phyloP scores from a whole-genome alignment of 2,113 vertebrate genomes.

The Polypterus bichir region DNA sequence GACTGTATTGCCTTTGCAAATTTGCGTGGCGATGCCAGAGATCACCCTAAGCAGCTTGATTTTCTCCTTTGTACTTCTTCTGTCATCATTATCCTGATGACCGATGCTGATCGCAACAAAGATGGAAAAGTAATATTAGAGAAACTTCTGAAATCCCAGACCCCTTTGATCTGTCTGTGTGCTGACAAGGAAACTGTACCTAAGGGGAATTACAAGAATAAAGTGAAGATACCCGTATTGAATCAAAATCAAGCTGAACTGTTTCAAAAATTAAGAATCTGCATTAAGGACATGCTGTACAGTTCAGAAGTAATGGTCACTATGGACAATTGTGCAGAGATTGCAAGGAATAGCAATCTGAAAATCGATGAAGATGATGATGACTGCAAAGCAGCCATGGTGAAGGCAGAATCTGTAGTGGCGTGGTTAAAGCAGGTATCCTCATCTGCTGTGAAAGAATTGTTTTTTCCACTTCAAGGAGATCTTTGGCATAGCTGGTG shows the following conservation, averaged over 20 bases:
- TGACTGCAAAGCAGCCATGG: constrained; percentile 9
- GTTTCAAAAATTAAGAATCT: constrained; percentile 8
- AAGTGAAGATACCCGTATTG: constrained; percentile 18
- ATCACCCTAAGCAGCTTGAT: constrained; percentile 20
- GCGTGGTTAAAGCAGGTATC: constrained; percentile 19
- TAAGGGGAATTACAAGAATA: background rate
- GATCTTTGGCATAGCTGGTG: constrained; percentile 31
- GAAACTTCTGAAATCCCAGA: constrained; percentile 18
- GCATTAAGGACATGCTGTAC: constrained; percentile 22
- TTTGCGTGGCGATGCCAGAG: constrained; percentile 33
- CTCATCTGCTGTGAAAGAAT: constrained; percentile 27
- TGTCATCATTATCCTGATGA: constrained; percentile 17
- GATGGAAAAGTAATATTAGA: constrained; percentile 7
- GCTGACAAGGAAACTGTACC: constrained; percentile 18
- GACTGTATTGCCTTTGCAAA: constrained; percentile 30
- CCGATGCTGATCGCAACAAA: constrained; percentile 14
- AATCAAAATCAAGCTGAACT: constrained; percentile 31
- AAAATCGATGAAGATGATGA: constrained; percentile 23
- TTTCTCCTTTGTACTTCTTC: constrained; percentile 29
- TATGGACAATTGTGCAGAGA: constrained; percentile 16
- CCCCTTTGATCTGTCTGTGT: constrained; percentile 24
- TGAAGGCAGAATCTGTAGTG: constrained; percentile 9
- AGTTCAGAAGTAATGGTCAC: background rate
- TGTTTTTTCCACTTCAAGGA: constrained; percentile 33
- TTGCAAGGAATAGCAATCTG: constrained; percentile 17